Evolutionary conservation across 2,888 invertebrate genomes (phyloP).

Genomic region (Odontomyia ornata): DNA sequence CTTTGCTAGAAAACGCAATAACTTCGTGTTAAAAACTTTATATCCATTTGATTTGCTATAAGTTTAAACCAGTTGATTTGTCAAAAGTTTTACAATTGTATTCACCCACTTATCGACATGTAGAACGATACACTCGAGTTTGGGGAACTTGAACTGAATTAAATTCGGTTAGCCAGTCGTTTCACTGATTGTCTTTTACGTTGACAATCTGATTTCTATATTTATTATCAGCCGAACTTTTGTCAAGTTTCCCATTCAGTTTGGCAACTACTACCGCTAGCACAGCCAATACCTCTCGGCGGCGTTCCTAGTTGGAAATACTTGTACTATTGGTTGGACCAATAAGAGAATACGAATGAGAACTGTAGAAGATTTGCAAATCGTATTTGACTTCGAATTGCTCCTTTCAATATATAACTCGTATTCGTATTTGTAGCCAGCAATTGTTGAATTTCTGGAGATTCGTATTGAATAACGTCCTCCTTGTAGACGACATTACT

Average conservation of each 20-base stretch:
- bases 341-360: not conserved
- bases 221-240: not conserved
- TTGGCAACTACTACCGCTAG: not conserved
- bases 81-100: not conserved
- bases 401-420: not conserved
- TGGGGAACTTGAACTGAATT: not conserved
- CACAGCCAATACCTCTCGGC: not conserved
- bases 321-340: not conserved
- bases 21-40: no score
- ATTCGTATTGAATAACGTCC: not conserved
- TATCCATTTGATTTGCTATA: no score
- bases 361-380: not conserved
- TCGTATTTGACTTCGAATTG: not conserved
- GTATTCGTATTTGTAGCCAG: not conserved
- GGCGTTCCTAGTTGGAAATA: not conserved
- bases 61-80: no score
- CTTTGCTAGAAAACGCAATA: no score
- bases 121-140: not conserved
- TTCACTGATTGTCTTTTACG: not conserved
- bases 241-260: not conserved
- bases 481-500: not conserved
- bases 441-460: not conserved
- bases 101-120: not conserved
- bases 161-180: not conserved
- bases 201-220: not conserved